A percentile compares a stretch with the other conserved stretches of the same genome.
Evolutionary conservation across 2,888 invertebrate genomes (phyloP).

Genomic region (Zaprionus lineosus): DNA sequence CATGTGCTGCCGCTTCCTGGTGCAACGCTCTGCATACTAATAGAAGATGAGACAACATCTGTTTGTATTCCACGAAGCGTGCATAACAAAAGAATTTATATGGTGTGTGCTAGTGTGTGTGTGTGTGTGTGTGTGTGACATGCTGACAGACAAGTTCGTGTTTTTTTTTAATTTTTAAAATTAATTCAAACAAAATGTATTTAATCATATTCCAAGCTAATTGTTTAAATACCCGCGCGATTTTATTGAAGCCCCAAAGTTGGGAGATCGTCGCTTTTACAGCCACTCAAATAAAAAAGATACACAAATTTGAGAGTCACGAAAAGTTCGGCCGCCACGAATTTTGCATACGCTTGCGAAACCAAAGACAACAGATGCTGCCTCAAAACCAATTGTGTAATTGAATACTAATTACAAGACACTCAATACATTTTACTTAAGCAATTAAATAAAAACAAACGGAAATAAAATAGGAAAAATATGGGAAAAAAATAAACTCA

Average conservation of each 20-base stretch:
- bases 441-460: too few relatives aligned
- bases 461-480: too few relatives aligned
- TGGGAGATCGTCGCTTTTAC: conserved; percentile 16
- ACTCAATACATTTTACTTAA: too few relatives aligned
- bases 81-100: conserved; percentile 29
- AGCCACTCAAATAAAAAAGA: conserved; percentile 21
- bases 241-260: conserved; percentile 10
- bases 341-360: neutral
- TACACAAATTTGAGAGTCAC: conserved; percentile 65
- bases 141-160: conserved; percentile 9
- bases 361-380: neutral
- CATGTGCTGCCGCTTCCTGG: conserved; percentile 63
- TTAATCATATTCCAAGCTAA: conserved; percentile 57
- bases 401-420: too few relatives aligned
- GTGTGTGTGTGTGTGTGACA: conserved; percentile 26
- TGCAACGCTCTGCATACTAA: conserved; percentile 65
- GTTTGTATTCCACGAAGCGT: conserved; percentile 54
- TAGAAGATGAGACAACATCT: conserved; percentile 41
- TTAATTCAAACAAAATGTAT: conserved; percentile 13
- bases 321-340: neutral
- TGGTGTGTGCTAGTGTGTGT: conserved; percentile 13
- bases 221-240: conserved; percentile 44
- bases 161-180: conserved; percentile 25
- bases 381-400: too few relatives aligned
- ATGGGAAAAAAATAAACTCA: too few relatives aligned